A percentile compares a stretch with the other conserved stretches of the same genome.
Evolutionary conservation across 2,113 vertebrate species (phyloP).

Genomic region (Sprattus sprattus): DNA sequence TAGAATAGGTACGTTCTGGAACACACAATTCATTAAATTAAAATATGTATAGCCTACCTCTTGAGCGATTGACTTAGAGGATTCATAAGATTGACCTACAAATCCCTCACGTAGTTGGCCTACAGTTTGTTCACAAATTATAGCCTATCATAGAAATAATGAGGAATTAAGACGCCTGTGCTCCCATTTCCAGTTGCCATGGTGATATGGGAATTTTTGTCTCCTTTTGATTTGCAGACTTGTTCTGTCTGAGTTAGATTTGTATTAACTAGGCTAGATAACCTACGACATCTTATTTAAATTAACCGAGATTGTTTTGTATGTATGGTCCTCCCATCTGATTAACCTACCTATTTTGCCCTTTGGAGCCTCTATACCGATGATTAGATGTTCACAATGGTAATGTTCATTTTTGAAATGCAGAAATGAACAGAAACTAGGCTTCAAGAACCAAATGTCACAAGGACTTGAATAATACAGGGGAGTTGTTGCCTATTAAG

Average conservation of each 20-base stretch:
- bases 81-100: background rate
- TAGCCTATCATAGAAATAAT: background rate
- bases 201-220: background rate
- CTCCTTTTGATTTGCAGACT: background rate
- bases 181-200: background rate
- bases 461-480: background rate
- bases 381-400: too few relatives aligned
- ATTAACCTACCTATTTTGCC: too few relatives aligned
- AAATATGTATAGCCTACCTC: background rate
- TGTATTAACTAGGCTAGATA: background rate
- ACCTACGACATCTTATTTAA: background rate
- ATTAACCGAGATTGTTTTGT: too few relatives aligned
- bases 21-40: background rate
- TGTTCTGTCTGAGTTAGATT: background rate
- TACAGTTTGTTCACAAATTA: background rate
- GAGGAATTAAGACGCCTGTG: background rate
- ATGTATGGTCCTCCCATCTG: too few relatives aligned
- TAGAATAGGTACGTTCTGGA: background rate
- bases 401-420: too few relatives aligned
- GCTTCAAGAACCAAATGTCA: too few relatives aligned
- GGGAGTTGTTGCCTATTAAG: background rate
- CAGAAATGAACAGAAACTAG: too few relatives aligned
- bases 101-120: background rate
- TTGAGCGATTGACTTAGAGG: background rate
- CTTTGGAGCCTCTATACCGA: too few relatives aligned